Conservation (phyloP, 37 sponge, comb jelly and placozoan genomes). For the Tethya wilhelma region DNA sequence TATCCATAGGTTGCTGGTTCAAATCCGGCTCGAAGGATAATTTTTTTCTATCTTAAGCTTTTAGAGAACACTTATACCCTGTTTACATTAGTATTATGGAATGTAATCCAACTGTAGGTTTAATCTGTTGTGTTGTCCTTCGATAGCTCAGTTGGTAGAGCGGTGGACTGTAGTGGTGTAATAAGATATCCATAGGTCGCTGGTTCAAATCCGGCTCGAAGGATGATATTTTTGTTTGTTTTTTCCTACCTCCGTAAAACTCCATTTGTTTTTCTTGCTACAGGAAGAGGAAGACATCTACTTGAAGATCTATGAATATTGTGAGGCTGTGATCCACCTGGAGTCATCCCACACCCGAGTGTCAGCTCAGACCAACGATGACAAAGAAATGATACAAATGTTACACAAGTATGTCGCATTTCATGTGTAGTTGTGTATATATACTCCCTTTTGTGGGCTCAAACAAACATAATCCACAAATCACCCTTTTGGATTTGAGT, state of each 20-base stretch:
- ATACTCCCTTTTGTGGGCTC: neutral
- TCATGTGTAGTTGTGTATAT: neutral
- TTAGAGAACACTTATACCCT: no score
- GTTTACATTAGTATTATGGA: no score
- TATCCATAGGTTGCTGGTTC: no score
- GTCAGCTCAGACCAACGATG: conserved; percentile 52
- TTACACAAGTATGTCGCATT: conserved; percentile 33
- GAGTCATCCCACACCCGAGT: conserved; percentile 85
- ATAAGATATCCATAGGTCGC: no score
- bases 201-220: no score
- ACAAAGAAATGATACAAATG: conserved; percentile 67
- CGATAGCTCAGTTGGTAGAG: conserved; percentile 90
- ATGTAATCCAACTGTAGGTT: no score
- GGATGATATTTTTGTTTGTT: no score
- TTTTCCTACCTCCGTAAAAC: neutral
- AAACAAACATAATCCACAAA: neutral
- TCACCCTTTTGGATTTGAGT: neutral
- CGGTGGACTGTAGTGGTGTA: conserved; percentile 88
- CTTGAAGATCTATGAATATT: conserved; percentile 67
- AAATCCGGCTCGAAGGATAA: no score
- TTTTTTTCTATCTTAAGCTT: neutral
- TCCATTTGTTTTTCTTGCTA: neutral
- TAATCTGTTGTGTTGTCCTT: no score
- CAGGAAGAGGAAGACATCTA: conserved; percentile 77
- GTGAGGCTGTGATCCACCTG: conserved; percentile 84